Evolutionary conservation across 2,888 invertebrate genomes (phyloP), one percentile per base, ranked within the genome.

Genomic region (Dysmachus trigonus): DNA sequence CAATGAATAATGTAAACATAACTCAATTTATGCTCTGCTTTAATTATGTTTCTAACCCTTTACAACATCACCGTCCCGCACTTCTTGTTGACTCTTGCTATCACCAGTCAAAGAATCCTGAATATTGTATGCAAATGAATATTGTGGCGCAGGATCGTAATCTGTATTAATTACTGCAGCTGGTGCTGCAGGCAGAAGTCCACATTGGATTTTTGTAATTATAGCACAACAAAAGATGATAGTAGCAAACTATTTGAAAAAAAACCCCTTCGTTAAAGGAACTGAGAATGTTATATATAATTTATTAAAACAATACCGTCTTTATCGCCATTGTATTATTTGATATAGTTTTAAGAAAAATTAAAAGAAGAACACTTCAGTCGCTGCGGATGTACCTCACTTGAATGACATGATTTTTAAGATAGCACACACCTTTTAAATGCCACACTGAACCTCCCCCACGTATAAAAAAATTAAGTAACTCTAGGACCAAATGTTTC

Each of bases 51-150:
- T 51, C 53, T 89, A 90, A 86, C 90, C 90, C 88, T 90, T 94
- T 22, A 95, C 95, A 10, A 95, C 93, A 89, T 94, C 94, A 0
- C 95, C 95, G 77, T 93, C 94, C 15, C 95, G 93, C 71, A 92
- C 90, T 89, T 94, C 93, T 87, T 93, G 92, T 90, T 93, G 93
- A 88, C 93, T 93, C 89, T 93, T 93, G 88, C 92, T 93, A 90
- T 94, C 92, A 90, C 95, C 95, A 88, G 95, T 95, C 31, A 95
- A 89, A 81, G 94, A 93, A 90, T 95, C 95, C 90, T 95, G 94
- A 87, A 95, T 94, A 89, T 95, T 95, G 90, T 95, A 95, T 53
- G 95, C 94, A 91, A 94, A 95, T 35, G 94, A 94, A 90, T 95
- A 95, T 90, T 95, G 94, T 7, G 95, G 95, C 87, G 89, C 89